These are phyloP conservation scores for Gasteruption jaculator DNA, from an alignment of 2,888 invertebrate species.

Conservation along the genomic window DNA sequence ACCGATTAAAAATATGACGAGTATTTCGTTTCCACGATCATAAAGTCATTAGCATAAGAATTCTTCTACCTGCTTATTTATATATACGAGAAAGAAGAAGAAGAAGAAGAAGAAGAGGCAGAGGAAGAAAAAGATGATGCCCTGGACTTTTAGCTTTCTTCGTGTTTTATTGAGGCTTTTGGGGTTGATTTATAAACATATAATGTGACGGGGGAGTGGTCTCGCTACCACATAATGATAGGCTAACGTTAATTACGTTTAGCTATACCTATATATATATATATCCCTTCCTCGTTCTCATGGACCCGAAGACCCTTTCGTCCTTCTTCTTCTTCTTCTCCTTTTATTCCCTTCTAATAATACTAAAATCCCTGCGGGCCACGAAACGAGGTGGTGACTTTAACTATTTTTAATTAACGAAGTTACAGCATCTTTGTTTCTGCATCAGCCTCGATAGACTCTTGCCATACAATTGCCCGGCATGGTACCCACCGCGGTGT, in stretches of 20 bases:
- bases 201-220: constrained; percentile 53
- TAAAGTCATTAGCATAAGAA: constrained; percentile 53
- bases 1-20: constrained; percentile 52
- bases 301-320: too few species aligned
- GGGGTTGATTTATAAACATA: constrained; percentile 52
- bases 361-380: too few species aligned
- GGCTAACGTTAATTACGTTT: constrained; percentile 52
- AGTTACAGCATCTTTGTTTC: too few species aligned
- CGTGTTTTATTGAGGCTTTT: constrained; percentile 34
- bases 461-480: too few species aligned
- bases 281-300: constrained; percentile 28
- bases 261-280: constrained; percentile 37
- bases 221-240: constrained; percentile 53
- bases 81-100: neutral
- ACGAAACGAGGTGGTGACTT: too few species aligned
- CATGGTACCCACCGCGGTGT: too few species aligned
- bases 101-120: constrained; percentile 4
- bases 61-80: constrained; percentile 50
- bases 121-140: too few species aligned
- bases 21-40: constrained; percentile 52
- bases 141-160: constrained; percentile 29
- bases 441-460: too few species aligned
- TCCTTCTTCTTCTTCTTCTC: too few species aligned
- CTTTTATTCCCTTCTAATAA: too few species aligned
- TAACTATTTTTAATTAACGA: too few species aligned